A percentile compares a stretch with the other conserved stretches of the same genome.
These are phyloP conservation scores for Euwallacea fornicatus DNA, from an alignment of 1,140 invertebrate species.

Conservation along the genomic window DNA sequence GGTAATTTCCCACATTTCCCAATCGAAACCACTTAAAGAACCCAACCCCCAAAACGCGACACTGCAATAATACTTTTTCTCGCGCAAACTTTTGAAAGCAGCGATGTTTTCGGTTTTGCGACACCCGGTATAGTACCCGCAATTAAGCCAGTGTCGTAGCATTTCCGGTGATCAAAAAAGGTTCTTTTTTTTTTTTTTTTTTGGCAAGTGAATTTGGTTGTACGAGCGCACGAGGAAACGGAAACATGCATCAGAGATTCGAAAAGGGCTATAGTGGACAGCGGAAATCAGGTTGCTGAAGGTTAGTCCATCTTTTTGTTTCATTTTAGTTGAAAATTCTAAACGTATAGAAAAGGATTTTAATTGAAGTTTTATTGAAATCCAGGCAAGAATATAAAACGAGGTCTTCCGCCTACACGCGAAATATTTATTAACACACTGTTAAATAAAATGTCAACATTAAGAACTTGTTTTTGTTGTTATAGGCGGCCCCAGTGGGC, in stretches of 20 bases:
- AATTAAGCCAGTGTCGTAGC: too few species aligned
- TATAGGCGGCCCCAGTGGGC: background rate
- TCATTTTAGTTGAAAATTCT: background rate
- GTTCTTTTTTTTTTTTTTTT: background rate
- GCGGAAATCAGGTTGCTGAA: conserved; percentile 29
- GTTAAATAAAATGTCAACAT: conserved; percentile 24
- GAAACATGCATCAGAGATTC: conserved; percentile 35
- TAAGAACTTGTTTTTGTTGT: conserved; percentile 16
- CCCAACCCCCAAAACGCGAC: background rate
- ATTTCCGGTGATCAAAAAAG: too few species aligned
- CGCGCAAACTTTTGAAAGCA: too few species aligned
- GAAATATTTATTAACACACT: conserved; percentile 13
- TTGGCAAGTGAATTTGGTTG: background rate
- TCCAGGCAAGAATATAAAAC: conserved; percentile 10
- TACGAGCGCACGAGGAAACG: conserved; percentile 20
- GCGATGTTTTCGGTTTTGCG: too few species aligned
- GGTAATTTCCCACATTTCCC: background rate
- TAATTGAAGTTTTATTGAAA: background rate
- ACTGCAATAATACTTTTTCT: background rate
- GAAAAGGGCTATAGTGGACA: conserved; percentile 18
- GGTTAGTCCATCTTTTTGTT: conserved; percentile 26
- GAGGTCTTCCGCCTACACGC: conserved; percentile 24
- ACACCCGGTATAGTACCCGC: too few species aligned
- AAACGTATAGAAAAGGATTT: background rate
- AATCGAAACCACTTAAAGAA: conserved; percentile 12